These are phyloP conservation scores for Charadrius vociferus DNA, from an alignment of 2,113 vertebrate genomes.

Conservation along the genomic window DNA sequence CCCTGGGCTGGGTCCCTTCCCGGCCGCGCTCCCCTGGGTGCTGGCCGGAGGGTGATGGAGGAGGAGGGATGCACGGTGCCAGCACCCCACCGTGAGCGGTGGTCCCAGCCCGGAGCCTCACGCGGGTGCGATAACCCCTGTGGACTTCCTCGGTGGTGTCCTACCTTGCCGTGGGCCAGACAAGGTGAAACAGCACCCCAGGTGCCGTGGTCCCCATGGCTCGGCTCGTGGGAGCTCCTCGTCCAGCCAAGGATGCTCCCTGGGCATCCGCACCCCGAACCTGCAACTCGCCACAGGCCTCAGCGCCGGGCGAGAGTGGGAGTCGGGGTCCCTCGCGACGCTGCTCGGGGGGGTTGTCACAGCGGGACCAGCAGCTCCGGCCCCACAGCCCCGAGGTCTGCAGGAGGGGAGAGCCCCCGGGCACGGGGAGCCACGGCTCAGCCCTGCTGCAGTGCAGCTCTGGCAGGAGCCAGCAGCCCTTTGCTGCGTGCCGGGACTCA, in stretches of 20 bases:
- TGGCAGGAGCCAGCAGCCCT: neutral
- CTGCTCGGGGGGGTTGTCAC: neutral
- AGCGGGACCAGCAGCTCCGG: neutral
- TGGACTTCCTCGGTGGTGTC: rapidly evolving
- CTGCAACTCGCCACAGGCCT: neutral
- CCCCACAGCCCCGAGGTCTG: neutral
- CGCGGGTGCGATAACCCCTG: rapidly evolving
- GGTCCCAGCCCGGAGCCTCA: neutral
- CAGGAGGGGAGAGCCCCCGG: too few relatives aligned
- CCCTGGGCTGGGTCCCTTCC: neutral
- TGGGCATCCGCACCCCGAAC: neutral
- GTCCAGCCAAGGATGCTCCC: neutral
- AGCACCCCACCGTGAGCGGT: rapidly evolving
- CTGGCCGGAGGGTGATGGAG: neutral
- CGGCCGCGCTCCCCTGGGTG: neutral
- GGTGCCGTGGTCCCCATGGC: rapidly evolving
- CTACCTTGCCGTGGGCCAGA: neutral
- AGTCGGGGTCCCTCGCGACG: rapidly evolving
- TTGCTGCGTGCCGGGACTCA: rapidly evolving
- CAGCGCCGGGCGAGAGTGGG: rapidly evolving
- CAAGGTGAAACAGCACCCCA: rapidly evolving
- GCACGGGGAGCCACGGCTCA: neutral
- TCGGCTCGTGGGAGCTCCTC: neutral
- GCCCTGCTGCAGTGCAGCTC: conserved; percentile 22
- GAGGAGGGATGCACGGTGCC: neutral